Conservation (phyloP, 2,888 invertebrate species). For the Drosophila kuntzei region DNA sequence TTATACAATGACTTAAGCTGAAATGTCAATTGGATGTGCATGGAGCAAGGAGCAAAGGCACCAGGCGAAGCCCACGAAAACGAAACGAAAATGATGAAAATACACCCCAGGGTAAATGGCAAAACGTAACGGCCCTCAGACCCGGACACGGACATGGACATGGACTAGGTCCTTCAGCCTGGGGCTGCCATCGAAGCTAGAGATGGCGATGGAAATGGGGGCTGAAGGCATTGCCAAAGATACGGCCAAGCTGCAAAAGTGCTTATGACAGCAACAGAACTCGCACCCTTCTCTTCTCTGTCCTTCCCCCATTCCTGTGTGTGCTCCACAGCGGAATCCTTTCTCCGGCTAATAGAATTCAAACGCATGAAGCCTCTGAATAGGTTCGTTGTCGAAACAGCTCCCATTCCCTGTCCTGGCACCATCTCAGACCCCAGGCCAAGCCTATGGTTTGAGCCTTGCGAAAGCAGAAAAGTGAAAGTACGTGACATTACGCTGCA, state of each 20-base stretch:
- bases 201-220: neutral
- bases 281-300: neutral
- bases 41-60: slow-evolving; percentile 42
- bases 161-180: slow-evolving; percentile 5
- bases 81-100: slow-evolving; percentile 68
- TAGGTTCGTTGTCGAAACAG: slow-evolving; percentile 74
- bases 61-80: slow-evolving; percentile 20
- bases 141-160: slow-evolving; percentile 11
- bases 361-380: slow-evolving; percentile 78
- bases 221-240: slow-evolving; percentile 46
- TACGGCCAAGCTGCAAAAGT: slow-evolving; percentile 66
- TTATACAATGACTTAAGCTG: slow-evolving; percentile 78
- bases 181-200: slow-evolving; percentile 13
- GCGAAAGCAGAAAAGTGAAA: slow-evolving; percentile 67
- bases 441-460: slow-evolving; percentile 1
- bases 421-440: neutral
- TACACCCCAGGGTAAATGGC: slow-evolving; percentile 75
- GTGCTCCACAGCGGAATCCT: slow-evolving; percentile 62
- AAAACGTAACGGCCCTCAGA: slow-evolving; percentile 46
- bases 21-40: slow-evolving; percentile 79
- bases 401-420: neutral
- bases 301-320: no score
- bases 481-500: slow-evolving; percentile 73
- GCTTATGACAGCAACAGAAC: slow-evolving; percentile 71
- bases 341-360: slow-evolving; percentile 77